These are phyloP conservation scores for Pandemis heparana DNA, from an alignment of 2,888 invertebrate genomes.

Conservation along the genomic window DNA sequence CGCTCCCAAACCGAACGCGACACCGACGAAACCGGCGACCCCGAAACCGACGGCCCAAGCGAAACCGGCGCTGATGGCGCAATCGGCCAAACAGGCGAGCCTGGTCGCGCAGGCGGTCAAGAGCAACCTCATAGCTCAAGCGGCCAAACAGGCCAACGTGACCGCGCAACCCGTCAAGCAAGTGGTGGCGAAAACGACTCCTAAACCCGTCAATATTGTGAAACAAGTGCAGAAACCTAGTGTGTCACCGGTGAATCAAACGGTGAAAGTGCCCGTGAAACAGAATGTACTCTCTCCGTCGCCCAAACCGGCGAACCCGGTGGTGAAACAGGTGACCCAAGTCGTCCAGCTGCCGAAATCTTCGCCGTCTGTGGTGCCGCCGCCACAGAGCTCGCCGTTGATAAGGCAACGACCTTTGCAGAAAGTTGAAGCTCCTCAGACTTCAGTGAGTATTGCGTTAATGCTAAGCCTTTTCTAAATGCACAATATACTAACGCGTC, in stretches of 20 bases:
- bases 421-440: conserved; percentile 62
- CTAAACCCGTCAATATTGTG: conserved; percentile 33
- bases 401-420: conserved; percentile 70
- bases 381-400: conserved; percentile 69
- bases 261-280: conserved; percentile 12
- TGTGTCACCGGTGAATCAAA: neutral
- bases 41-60: conserved; percentile 12
- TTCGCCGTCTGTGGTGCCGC: conserved; percentile 61
- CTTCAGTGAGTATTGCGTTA: conserved; percentile 51
- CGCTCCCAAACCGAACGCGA: conserved; percentile 38
- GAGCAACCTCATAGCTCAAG: conserved; percentile 44
- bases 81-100: conserved; percentile 66
- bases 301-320: conserved; percentile 48
- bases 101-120: conserved; percentile 61
- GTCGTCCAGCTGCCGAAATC: conserved; percentile 56
- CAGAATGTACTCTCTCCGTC: conserved; percentile 44
- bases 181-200: conserved; percentile 42
- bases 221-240: conserved; percentile 37
- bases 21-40: conserved; percentile 48
- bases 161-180: conserved; percentile 48
- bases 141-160: conserved; percentile 45
- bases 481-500: too few species aligned
- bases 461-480: neutral
- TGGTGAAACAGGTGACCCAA: conserved; percentile 38
- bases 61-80: conserved; percentile 60